phyloP scores from a whole-genome alignment of 2,888 invertebrate species.

The Erynnis tages region DNA sequence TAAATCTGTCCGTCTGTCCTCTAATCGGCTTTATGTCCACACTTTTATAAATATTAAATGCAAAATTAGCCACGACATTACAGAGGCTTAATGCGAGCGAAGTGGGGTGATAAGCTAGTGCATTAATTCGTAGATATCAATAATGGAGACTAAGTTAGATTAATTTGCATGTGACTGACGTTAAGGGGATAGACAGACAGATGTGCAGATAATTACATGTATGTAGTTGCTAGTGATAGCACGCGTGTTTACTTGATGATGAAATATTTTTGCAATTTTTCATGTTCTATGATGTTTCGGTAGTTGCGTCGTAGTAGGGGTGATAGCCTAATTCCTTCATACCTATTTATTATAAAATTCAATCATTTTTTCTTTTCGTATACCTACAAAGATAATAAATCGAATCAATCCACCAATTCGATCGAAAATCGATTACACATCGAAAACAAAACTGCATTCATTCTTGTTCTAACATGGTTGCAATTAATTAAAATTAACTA shows the following conservation, averaged over 20 bases:
- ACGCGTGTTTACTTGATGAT: no score
- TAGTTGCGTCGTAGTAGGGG: no score
- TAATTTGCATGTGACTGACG: slow-evolving; percentile 9
- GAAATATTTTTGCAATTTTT: no score
- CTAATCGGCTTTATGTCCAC: no score
- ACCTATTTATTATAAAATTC: no score
- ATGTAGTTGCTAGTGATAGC: neutral
- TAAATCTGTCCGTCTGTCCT: no score
- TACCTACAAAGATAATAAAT: neutral
- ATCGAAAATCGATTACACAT: neutral
- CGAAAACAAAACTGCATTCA: slow-evolving; percentile 15
- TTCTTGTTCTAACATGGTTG: slow-evolving; percentile 16
- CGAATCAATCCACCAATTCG: neutral
- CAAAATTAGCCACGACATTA: neutral
- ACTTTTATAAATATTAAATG: neutral
- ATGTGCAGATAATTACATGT: slow-evolving; percentile 5
- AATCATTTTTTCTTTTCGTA: no score
- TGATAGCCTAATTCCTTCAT: no score
- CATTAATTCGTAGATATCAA: slow-evolving; percentile 7
- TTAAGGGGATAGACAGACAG: slow-evolving; percentile 2
- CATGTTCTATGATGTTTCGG: no score
- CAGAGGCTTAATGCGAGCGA: neutral
- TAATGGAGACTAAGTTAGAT: slow-evolving; percentile 13
- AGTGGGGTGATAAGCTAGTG: neutral
- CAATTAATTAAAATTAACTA: slow-evolving; percentile 28